These are phyloP conservation scores for Pao palembangensis DNA, from an alignment of 2,113 vertebrate genomes.

Conservation along the genomic window DNA sequence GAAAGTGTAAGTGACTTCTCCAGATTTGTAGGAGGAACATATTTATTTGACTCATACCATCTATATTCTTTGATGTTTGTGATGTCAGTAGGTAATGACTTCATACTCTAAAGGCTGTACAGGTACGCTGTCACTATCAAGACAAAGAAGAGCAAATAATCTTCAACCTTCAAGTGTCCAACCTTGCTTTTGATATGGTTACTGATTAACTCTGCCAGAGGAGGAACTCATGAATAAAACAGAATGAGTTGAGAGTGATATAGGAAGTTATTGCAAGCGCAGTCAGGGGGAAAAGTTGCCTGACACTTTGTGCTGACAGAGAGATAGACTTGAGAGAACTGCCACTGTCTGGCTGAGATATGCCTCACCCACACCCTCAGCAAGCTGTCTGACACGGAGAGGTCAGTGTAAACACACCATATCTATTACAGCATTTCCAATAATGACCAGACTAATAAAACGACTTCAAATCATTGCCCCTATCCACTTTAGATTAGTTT, in stretches of 20 bases:
- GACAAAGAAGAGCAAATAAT: conserved; percentile 20
- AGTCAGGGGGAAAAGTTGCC: conserved; percentile 14
- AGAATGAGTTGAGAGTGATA: conserved; percentile 3
- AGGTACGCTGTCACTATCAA: neutral
- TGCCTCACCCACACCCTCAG: conserved; percentile 1
- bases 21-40: conserved; percentile 18
- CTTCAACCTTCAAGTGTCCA: conserved; percentile 17
- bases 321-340: conserved; percentile 15
- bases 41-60: neutral
- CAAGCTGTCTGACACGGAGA: neutral
- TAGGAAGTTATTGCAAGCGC: conserved; percentile 30
- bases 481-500: neutral
- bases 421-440: conserved; percentile 4
- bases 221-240: conserved; percentile 12
- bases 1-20: conserved; percentile 2
- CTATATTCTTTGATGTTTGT: conserved; percentile 2
- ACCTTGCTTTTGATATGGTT: conserved; percentile 19
- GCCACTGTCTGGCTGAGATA: neutral
- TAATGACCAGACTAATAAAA: conserved; percentile 7
- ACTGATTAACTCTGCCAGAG: conserved; percentile 27
- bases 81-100: conserved; percentile 16
- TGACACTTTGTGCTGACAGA: conserved; percentile 9
- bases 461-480: neutral
- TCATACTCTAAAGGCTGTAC: too few species aligned
- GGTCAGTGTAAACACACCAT: conserved; percentile 5